A percentile compares a stretch with the other conserved stretches of the same genome.
These are phyloP conservation scores for Ceyx cyanopectus DNA, from an alignment of 2,113 vertebrate genomes.

Conservation along the genomic window DNA sequence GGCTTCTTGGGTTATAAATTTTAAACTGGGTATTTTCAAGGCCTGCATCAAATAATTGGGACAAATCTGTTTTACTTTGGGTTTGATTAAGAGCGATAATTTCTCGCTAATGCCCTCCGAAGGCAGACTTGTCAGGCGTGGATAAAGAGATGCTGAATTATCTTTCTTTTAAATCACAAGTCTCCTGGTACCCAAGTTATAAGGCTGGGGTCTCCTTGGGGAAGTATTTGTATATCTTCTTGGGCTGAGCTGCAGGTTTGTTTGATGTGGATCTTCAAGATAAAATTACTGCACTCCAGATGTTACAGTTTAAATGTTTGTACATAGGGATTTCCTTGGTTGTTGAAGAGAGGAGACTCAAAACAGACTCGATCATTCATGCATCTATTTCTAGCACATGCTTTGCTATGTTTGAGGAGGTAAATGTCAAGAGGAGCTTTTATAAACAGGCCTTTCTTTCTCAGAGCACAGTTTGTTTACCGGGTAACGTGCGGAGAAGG, in stretches of 20 bases:
- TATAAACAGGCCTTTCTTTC: slow-evolving; percentile 58
- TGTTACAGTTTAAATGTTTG: slow-evolving; percentile 79
- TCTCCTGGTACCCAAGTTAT: slow-evolving; percentile 9
- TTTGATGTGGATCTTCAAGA: slow-evolving; percentile 80
- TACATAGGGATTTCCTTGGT: slow-evolving; percentile 78
- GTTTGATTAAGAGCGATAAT: slow-evolving; percentile 54
- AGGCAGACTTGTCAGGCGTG: slow-evolving; percentile 43
- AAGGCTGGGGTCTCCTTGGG: slow-evolving; percentile 59
- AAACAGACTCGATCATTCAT: slow-evolving; percentile 75
- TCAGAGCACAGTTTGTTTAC: slow-evolving; percentile 44
- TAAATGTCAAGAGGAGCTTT: slow-evolving; percentile 61
- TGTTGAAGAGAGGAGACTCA: slow-evolving; percentile 74
- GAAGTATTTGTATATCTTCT: slow-evolving; percentile 74
- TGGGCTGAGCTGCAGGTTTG: slow-evolving; percentile 54
- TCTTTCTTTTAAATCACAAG: slow-evolving; percentile 47
- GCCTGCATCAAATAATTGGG: slow-evolving; percentile 22
- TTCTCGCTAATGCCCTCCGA: slow-evolving; percentile 39
- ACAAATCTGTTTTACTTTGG: slow-evolving; percentile 50
- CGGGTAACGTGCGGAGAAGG: slow-evolving; percentile 3
- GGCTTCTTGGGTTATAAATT: slow-evolving; percentile 45
- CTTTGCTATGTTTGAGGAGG: slow-evolving; percentile 65
- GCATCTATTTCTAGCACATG: slow-evolving; percentile 71
- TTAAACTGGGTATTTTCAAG: slow-evolving; percentile 2
- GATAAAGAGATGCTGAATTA: slow-evolving; percentile 65
- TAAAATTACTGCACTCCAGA: slow-evolving; percentile 77